Percentiles rank a stretch among this genome's conserved stretches.
These are phyloP conservation scores for Emys orbicularis DNA, from an alignment of 2,797 vertebrate species.

Conservation along the genomic window DNA sequence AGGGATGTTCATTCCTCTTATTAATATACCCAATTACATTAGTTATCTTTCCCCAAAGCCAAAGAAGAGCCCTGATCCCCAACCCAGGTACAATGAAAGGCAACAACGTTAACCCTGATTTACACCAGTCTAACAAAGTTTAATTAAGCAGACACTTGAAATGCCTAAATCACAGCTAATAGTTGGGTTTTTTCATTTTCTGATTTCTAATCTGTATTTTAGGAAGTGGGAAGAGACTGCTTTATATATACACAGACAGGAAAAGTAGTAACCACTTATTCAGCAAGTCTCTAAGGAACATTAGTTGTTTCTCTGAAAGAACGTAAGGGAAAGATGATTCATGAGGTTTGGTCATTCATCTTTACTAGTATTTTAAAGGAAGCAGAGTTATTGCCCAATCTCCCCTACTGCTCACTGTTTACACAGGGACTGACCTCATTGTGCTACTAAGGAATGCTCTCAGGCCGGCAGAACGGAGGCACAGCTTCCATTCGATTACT, in stretches of 20 bases:
- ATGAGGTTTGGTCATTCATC: constrained; percentile 51
- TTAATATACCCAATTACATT: neutral
- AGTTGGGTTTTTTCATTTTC: neutral
- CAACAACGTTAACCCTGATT: neutral
- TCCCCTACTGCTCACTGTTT: neutral
- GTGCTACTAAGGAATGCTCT: neutral
- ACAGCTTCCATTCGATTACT: neutral
- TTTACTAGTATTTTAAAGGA: constrained; percentile 43
- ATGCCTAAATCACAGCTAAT: neutral
- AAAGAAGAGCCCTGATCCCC: neutral
- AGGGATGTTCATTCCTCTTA: neutral
- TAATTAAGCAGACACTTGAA: neutral
- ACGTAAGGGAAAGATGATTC: constrained; percentile 33
- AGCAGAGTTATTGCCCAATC: constrained; percentile 29
- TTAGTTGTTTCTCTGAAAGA: constrained; percentile 38
- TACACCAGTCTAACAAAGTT: neutral
- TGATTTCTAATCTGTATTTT: neutral
- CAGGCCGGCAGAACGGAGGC: neutral
- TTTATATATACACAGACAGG: neutral
- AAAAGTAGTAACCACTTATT: constrained; percentile 53
- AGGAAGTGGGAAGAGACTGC: constrained; percentile 39
- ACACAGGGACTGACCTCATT: neutral
- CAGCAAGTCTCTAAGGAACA: constrained; percentile 41
- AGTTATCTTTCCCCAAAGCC: neutral
- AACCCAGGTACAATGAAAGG: neutral